A percentile compares a stretch with the other conserved stretches of the same genome.
phyloP scores from a whole-genome alignment of 64 coral and sea anemone species.

The Actinia tenebrosa region DNA sequence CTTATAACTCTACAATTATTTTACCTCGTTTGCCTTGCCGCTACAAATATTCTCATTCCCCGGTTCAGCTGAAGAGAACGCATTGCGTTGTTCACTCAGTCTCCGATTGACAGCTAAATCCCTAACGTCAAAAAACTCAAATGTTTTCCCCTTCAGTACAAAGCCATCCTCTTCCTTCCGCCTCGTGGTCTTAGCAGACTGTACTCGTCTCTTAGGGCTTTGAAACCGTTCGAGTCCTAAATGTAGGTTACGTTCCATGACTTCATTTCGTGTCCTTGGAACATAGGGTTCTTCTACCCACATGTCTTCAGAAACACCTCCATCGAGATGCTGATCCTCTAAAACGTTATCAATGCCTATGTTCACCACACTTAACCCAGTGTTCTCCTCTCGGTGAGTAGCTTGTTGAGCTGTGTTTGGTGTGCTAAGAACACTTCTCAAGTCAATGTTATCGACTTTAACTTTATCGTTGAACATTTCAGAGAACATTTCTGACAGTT shows the following conservation, averaged over 20 bases:
- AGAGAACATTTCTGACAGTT: conserved; percentile 43
- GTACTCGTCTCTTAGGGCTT: background rate
- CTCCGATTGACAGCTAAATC: conserved; percentile 19
- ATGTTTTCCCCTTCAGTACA: conserved; percentile 44
- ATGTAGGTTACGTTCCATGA: background rate
- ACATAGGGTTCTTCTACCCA: conserved; percentile 55
- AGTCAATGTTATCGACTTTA: conserved; percentile 15
- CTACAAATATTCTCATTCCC: background rate
- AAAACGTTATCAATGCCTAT: background rate
- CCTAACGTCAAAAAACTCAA: conserved; percentile 45
- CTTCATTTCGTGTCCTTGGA: background rate
- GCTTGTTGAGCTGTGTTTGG: background rate
- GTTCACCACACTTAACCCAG: conserved; percentile 12
- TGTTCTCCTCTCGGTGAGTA: background rate
- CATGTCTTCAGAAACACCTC: background rate
- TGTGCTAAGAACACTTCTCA: conserved; percentile 4
- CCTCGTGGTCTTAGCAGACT: conserved; percentile 32
- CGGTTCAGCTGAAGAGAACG: background rate
- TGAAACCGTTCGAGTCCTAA: conserved; percentile 11
- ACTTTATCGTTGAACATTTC: conserved; percentile 26
- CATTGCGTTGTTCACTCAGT: background rate
- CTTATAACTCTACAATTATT: no score
- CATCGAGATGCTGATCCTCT: background rate
- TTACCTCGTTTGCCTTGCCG: background rate
- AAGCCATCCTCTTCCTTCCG: conserved; percentile 26